phyloP scores from a whole-genome alignment of 2,888 invertebrate species.

The Cosmia trapezina region DNA sequence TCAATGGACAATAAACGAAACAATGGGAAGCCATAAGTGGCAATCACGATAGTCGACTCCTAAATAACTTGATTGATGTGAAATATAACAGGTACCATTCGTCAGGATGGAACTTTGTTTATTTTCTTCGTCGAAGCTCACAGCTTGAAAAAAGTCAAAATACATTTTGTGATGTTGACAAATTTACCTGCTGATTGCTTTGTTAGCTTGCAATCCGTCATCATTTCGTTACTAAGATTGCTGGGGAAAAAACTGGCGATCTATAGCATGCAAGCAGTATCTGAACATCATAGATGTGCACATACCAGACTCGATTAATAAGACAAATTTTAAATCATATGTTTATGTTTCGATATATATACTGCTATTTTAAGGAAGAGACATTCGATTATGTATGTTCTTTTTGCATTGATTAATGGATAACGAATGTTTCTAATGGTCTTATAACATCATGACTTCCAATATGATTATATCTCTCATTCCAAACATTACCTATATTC shows the following conservation, averaged over 20 bases:
- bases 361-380: background rate
- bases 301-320: background rate
- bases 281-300: conserved; percentile 5
- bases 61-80: conserved; percentile 55
- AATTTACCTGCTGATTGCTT: conserved; percentile 14
- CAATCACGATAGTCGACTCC: conserved; percentile 46
- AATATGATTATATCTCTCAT: background rate
- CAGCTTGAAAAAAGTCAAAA: conserved; percentile 5
- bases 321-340: conserved; percentile 8
- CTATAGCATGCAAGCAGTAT: background rate
- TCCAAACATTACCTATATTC: background rate
- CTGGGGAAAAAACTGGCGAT: conserved; percentile 1
- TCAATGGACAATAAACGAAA: conserved; percentile 57
- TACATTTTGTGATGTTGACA: conserved; percentile 10
- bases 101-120: conserved; percentile 12
- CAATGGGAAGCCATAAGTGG: conserved; percentile 60
- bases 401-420: background rate
- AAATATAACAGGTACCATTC: conserved; percentile 49
- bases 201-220: conserved; percentile 29
- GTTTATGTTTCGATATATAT: background rate
- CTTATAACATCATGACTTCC: background rate
- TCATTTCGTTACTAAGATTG: conserved; percentile 11
- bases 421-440: too few relatives aligned
- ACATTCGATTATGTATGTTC: background rate
- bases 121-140: background rate